Conservation (phyloP, 2,797 vertebrate species). For the Eleutherodactylus coqui region DNA sequence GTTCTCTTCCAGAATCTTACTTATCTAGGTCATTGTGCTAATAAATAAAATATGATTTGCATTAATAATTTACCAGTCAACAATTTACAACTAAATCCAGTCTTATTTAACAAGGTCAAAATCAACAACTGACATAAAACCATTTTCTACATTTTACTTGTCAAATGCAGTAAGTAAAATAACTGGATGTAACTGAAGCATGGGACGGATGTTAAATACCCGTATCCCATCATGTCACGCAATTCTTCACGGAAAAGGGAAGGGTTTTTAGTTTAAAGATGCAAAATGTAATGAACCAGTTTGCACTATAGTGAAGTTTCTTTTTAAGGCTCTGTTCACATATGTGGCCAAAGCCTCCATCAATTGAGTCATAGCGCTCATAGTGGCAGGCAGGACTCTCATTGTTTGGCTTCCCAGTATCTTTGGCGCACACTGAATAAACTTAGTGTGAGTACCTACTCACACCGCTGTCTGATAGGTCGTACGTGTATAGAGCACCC, state of each 20-base stretch:
- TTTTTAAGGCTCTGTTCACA: not conserved
- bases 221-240: not conserved
- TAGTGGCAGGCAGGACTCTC: too few relatives aligned
- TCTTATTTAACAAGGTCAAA: constrained; percentile 38
- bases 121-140: constrained; percentile 11
- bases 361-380: too few relatives aligned
- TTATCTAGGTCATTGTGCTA: constrained; percentile 45
- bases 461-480: too few relatives aligned
- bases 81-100: constrained; percentile 29
- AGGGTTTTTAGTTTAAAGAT: not conserved
- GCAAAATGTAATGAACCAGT: not conserved
- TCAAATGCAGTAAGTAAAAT: not conserved
- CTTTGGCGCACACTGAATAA: too few relatives aligned
- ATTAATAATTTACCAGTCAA: constrained; percentile 48
- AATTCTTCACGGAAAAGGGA: not conserved
- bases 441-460: too few relatives aligned
- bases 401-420: too few relatives aligned
- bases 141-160: not conserved
- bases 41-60: constrained; percentile 56
- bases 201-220: not conserved
- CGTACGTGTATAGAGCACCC: too few relatives aligned
- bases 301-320: not conserved
- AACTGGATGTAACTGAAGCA: not conserved
- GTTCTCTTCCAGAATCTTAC: constrained; percentile 7
- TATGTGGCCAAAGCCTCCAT: too few relatives aligned